Percentiles rank a stretch among this genome's conserved stretches.
Conservation (phyloP, 2,888 invertebrate species). For the Gari tellinella region DNA sequence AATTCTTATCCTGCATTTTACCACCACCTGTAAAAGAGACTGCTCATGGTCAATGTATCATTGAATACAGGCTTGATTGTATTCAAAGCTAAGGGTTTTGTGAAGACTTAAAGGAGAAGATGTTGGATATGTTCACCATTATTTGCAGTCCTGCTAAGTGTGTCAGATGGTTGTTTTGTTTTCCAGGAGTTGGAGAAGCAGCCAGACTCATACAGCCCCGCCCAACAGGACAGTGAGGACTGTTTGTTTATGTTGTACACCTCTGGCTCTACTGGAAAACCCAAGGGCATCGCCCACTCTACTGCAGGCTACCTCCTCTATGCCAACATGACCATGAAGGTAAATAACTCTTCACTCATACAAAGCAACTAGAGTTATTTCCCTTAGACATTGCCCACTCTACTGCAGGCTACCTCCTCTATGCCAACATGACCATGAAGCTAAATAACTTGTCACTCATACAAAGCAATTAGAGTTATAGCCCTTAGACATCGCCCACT, state of each 20-base stretch:
- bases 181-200: constrained; percentile 74
- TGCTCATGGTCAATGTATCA: too few relatives aligned
- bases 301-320: constrained; percentile 85
- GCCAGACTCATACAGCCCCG: constrained; percentile 79
- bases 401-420: constrained; percentile 85
- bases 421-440: constrained; percentile 84
- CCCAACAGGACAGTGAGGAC: constrained; percentile 85
- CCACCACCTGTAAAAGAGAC: too few relatives aligned
- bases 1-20: too few relatives aligned
- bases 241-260: constrained; percentile 86
- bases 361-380: too few relatives aligned
- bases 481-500: too few relatives aligned
- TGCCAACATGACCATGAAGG: constrained; percentile 84
- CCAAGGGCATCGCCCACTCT: constrained; percentile 85
- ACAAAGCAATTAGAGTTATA: too few relatives aligned
- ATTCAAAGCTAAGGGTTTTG: too few relatives aligned
- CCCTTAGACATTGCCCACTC: constrained; percentile 84
- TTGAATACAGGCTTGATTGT: too few relatives aligned
- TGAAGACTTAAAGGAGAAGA: too few relatives aligned
- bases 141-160: too few relatives aligned
- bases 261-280: constrained; percentile 86
- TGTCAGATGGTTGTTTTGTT: not conserved
- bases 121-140: too few relatives aligned
- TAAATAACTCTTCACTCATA: constrained; percentile 48
- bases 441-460: constrained; percentile 70